These are phyloP conservation scores for Sarcoramphus papa DNA, from an alignment of 2,797 vertebrate species.

Conservation along the genomic window DNA sequence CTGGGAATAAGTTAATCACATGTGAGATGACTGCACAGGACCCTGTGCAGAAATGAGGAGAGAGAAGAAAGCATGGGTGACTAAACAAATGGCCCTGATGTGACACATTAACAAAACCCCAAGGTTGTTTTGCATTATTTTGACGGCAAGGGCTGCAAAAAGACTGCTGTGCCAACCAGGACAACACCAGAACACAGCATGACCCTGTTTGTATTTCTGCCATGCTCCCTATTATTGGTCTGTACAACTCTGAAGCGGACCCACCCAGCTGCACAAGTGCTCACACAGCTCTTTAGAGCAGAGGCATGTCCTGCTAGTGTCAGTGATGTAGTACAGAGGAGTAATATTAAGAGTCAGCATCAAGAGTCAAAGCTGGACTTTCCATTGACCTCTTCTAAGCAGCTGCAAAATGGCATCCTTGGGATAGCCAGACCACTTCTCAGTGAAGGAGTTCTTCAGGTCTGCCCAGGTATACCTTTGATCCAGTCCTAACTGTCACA, in stretches of 20 bases:
- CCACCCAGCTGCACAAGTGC: background rate
- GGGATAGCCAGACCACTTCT: background rate
- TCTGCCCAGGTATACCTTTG: background rate
- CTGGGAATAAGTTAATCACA: background rate
- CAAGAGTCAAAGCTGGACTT: background rate
- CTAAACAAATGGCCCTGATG: background rate
- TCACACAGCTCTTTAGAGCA: background rate
- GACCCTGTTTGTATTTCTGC: background rate
- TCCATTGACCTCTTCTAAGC: background rate
- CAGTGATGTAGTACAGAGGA: background rate
- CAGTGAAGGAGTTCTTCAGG: background rate
- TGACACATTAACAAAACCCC: background rate
- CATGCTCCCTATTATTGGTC: background rate
- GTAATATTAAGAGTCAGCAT: background rate
- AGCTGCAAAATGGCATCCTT: background rate
- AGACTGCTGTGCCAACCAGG: background rate
- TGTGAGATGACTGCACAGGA: background rate
- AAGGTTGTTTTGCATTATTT: background rate
- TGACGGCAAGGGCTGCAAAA: background rate
- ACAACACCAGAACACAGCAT: background rate
- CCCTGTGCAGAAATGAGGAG: background rate
- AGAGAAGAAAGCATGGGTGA: background rate
- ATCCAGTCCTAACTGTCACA: background rate
- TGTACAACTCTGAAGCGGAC: background rate
- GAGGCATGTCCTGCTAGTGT: background rate